Base-by-base conservation (phyloP, 2,888 invertebrate species). In the Phyllotreta striolata region DNA sequence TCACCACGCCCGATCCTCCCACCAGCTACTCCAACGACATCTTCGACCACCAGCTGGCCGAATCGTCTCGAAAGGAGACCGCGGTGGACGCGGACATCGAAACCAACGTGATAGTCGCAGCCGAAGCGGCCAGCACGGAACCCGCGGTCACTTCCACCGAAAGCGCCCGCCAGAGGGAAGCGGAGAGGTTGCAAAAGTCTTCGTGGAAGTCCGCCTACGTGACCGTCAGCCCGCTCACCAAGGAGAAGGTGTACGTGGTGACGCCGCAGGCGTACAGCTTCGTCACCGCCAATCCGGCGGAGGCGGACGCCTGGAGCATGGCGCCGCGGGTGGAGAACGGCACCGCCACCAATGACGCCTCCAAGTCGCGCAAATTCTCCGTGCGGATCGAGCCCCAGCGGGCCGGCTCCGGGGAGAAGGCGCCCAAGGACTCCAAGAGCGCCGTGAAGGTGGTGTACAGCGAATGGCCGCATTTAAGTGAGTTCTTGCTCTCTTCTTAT, bases 241-340 rank as follows among this genome's bases (percentile, higher is more conserved):
- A 90, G 74, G 93, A 93, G 81, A 91, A 90, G 77, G 87, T 93
- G 0, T 92, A 92, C 72, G 91, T 93, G 0, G 92, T 93, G 0
- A 93, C 93, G 3, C 92, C 93, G 0, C 88, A 90, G 74, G 86
- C 90, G 12, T 84, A 84, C 82, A 80, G 77, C 68, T 83, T 81
- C 52, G 66, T 61, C 34, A 75, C 73, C 24, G 73, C 72, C 43
- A 75, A 74, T 13, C 76, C 73, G 9, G 73, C 76, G 1, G 75
- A 75, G 9, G 73, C 76, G 2, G 75, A 75, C 7, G 75, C 75
- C 39, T 77, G 76, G 75, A 77, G 77, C 68, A 73, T 73, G 68
- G 74, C 78, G 10, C 78, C 76, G 3, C 74, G 74, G 70, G 72
- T 83, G 79, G 52, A 83, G 80, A 72, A 73, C 47, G 74, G 75